Conservation (phyloP, 2,888 invertebrate species). For the Acrocyrtus sp. region DNA sequence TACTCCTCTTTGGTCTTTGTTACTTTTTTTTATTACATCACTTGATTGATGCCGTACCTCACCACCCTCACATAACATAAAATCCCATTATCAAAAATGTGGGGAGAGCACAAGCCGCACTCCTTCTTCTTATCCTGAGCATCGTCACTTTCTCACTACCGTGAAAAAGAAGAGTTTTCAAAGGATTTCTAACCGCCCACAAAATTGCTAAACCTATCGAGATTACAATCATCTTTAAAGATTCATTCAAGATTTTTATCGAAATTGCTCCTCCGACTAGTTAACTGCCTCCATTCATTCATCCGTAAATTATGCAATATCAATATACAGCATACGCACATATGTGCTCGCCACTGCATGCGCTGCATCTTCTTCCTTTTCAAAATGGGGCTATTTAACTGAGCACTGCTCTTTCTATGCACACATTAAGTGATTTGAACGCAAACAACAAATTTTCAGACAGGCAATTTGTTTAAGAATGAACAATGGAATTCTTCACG, state of each 20-base stretch:
- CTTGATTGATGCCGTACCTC: constrained; percentile 2
- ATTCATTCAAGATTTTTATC: constrained; percentile 37
- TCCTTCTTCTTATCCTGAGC: too few relatives aligned
- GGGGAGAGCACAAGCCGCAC: neutral
- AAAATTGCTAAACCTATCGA: constrained; percentile 32
- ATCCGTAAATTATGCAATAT: constrained; percentile 32
- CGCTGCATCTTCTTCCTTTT: too few relatives aligned
- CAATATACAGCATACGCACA: neutral
- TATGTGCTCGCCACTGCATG: too few relatives aligned
- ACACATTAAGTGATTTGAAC: too few relatives aligned
- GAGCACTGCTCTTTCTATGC: too few relatives aligned
- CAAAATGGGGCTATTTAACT: too few relatives aligned
- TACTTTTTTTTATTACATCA: constrained; percentile 28
- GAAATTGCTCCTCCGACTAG: constrained; percentile 18
- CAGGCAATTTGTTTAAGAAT: constrained; percentile 14
- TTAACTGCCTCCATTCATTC: constrained; percentile 41
- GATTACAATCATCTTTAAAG: constrained; percentile 26
- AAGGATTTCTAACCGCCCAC: constrained; percentile 35
- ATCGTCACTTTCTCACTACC: too few relatives aligned
- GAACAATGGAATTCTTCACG: neutral
- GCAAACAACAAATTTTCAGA: too few relatives aligned
- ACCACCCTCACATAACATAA: constrained; percentile 12
- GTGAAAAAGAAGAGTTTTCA: constrained; percentile 24
- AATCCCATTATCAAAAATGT: neutral
- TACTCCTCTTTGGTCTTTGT: constrained; percentile 37